Evolutionary conservation across 2,888 invertebrate species (phyloP), one percentile per base, ranked within the genome.

Genomic region (Apoda limacodes): DNA sequence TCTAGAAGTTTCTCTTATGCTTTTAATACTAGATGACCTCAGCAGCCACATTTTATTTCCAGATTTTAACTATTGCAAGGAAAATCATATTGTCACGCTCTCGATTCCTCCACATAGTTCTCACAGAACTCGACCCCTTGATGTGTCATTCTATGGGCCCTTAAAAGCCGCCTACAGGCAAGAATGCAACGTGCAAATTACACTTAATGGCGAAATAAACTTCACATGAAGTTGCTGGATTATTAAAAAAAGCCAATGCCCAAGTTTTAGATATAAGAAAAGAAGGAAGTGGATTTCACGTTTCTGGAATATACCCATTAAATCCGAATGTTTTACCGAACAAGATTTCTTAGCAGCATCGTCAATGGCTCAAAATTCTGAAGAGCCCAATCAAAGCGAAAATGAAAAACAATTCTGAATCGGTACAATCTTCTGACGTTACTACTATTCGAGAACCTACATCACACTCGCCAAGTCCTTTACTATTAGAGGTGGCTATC

Each of bases 1-100:
- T n/a, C n/a, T n/a, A n/a, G n/a, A n/a, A n/a, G n/a, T n/a, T n/a
- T 40, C 50, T 40, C 61, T 57, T 12, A 45, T 60, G 11, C 35
- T 65, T 15, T 45, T 63, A 34, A 45, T 48, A 17, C 27, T 48
- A 9, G 45, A 49, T 15, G 51, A 48, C 15, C 46, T 48, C 28
- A 32, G 32, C 10, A 49, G 46, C 37, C 48, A 50, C 36, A 46
- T 47, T 27, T 45, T 43, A 4, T 35, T 48, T 35, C 22, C 27
- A 13, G 41, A 30, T 32, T 48, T 40, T 29, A 41, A 46, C 37
- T 43, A 34, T 45, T 50, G 45, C 34, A 48, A 47, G 24, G 35
- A 37, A 30, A 45, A 44, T 32, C 27, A 41, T 28, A 42, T 42
- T 26, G 32, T 23, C 32, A 47, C 46, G 50, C 38, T 60, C 34